Conservation (phyloP, 2,888 invertebrate genomes). For the Ryuthela nishihirai region DNA sequence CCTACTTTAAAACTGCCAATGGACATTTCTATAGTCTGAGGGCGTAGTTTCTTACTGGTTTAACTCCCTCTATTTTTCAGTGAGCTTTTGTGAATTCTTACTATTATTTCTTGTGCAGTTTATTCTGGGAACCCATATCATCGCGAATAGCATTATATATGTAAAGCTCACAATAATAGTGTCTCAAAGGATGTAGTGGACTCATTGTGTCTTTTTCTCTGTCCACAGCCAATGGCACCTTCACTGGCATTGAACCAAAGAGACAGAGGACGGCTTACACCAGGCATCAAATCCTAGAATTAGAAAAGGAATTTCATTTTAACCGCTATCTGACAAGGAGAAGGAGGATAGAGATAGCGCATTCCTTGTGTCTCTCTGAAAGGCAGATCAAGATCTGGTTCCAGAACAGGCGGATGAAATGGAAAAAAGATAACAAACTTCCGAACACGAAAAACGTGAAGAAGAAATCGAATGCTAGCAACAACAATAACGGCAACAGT, state of each 20-base stretch:
- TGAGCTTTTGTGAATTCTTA: no score
- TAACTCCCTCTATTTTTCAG: no score
- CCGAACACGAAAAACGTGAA: conserved; percentile 77
- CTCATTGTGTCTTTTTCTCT: background rate
- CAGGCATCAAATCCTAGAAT: conserved; percentile 92
- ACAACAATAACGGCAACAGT: conserved; percentile 53
- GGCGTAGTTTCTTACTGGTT: no score
- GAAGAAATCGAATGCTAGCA: conserved; percentile 64
- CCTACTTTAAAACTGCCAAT: no score
- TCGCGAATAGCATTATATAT: no score
- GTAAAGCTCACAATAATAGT: no score
- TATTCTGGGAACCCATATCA: no score
- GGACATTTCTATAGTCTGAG: no score
- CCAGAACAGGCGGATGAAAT: conserved; percentile 69
- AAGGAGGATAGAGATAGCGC: conserved; percentile 94
- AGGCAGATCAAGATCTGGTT: conserved; percentile 88
- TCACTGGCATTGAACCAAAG: conserved; percentile 84
- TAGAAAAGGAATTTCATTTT: conserved; percentile 97
- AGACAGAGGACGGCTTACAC: conserved; percentile 96
- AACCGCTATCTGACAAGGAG: conserved; percentile 93
- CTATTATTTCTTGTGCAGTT: no score
- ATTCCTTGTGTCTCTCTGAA: conserved; percentile 87
- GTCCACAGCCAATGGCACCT: conserved; percentile 78
- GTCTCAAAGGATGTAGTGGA: no score
- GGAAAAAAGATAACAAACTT: conserved; percentile 82